These are phyloP conservation scores for Orthochromis malagaraziensis DNA, from an alignment of 2,113 vertebrate genomes.

Conservation along the genomic window DNA sequence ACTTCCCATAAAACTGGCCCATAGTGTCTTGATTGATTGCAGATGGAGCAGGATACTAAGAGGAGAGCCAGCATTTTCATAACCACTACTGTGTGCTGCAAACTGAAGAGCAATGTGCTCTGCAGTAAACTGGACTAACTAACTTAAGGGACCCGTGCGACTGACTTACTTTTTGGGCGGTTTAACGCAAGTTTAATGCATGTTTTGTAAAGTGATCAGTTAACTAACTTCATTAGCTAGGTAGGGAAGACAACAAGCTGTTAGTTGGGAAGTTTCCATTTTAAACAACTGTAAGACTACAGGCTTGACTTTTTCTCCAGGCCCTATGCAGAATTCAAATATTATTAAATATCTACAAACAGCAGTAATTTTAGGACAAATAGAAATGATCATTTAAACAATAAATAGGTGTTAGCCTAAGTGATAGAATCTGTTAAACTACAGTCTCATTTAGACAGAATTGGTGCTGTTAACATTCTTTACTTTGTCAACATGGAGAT, in stretches of 20 bases:
- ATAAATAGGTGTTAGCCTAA: background rate
- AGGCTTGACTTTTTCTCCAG: background rate
- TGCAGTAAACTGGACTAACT: background rate
- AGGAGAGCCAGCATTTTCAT: background rate
- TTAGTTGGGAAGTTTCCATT: background rate
- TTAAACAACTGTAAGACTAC: background rate
- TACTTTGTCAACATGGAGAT: background rate
- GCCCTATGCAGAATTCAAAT: background rate
- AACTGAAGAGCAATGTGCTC: background rate
- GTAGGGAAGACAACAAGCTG: background rate
- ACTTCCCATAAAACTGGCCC: background rate
- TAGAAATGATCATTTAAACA: rapidly evolving
- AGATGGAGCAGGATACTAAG: background rate
- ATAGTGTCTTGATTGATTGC: background rate
- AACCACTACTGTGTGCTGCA: background rate
- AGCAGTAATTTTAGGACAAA: background rate
- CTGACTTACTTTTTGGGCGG: background rate
- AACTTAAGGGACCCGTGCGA: background rate
- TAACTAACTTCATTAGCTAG: background rate
- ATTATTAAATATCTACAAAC: background rate
- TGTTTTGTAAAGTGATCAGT: background rate
- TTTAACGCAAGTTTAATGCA: background rate
- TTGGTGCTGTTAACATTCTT: background rate
- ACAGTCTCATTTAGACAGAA: background rate
- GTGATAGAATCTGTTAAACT: background rate